Evolutionary conservation across 2,888 invertebrate species (phyloP), one percentile per base, ranked within the genome.

Genomic region (Harpalus rubripes): DNA sequence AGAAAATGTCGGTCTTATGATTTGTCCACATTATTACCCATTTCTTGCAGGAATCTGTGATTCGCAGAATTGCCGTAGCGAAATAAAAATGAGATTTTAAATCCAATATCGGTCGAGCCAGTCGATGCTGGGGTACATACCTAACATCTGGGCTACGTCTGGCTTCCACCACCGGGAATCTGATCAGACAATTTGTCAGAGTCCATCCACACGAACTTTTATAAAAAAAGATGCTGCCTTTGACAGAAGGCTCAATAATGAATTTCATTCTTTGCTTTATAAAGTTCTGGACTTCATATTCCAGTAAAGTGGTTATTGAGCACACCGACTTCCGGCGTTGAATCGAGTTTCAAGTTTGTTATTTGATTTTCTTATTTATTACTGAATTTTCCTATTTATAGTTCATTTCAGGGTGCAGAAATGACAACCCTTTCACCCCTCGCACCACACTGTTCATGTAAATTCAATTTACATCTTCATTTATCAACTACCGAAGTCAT

Each of bases 11-110:
- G 44, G 4, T 32, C 44, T 8, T 52, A 12, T 52, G 44, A 52
- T 52, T 10, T 52, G 44, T 52, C 12, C 18, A 15, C 1, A 16
- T 16, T 59, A 59, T 6, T 59, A 10, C 16, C 1, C 18, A 8
- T 59, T 59, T 59, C 59, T 15, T 12, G 2, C 44, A 52, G 12
- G 44, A 8, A 52, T 52, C 8, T 52, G 44, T 52, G 44, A 52
- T 52, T 52, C 10, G 12, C 44, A 12, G 44, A 52, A 52, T 12
- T 12, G 44, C 44, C 44, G 44, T 6, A 52, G 44, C 59, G 18
- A 16, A 16, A 3, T 59, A 59, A 59, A 59, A 59, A 59, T 59
- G 59, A 59, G 59, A 59, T 59, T 59, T 59, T 59, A 59, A 59
- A 59, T 59, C 59, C 59, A 59, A 59, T 59, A 59, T 59, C 59